Base-by-base conservation (phyloP, 2,797 vertebrate genomes). In the Myotis myotis region DNA sequence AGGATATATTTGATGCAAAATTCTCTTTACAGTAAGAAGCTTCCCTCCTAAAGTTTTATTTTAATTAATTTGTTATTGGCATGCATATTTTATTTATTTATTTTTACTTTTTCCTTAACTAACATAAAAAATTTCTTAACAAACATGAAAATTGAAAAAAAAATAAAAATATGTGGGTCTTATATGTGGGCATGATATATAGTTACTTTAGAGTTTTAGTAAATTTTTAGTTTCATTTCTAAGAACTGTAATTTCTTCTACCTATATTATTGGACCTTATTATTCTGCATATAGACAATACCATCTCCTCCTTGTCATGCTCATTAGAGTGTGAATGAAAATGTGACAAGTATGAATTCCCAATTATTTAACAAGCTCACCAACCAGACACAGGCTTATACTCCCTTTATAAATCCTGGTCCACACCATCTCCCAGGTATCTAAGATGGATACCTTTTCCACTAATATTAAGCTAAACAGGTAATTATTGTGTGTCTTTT, bases 1-100 rank as follows among this genome's bases (percentile, higher is more conserved):
- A 72, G 60, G 28, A 22, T 36, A 70, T 70, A 30, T 74, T 94
- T 89, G 55, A 72, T 78, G 12, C 20, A 72, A 93, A 97, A 88
- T 82, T 93, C 0, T 71, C 44, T 74, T 75, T 66, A 80, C 6
- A 60, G 72, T 19, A 47, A 74, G 44, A 75, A 80, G 60, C 36
- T 60, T 60, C 36, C 8, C 23, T 28, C 23, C 76, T 80, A 60
- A 80, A 41, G 23, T 41, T 60, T 60, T 60, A 57, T 57, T 79
- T 79, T 36, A 38, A 66, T 19, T 66, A 66, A 66, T 79, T 60
- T 80, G 19, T 57, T 80, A 60, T 36, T 60, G 78, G 36, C 36
- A 38, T 60, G 53, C 8, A 60, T 28, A 30, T 41, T 80, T 41
- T 60, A 60, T 60, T 55, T 55, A 33, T 76, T 78, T 55, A 51